Evolutionary conservation across 37 sponge, comb jelly and placozoan species (phyloP), one percentile per base, ranked within the genome.

Genomic region (Sycon ciliatum): DNA sequence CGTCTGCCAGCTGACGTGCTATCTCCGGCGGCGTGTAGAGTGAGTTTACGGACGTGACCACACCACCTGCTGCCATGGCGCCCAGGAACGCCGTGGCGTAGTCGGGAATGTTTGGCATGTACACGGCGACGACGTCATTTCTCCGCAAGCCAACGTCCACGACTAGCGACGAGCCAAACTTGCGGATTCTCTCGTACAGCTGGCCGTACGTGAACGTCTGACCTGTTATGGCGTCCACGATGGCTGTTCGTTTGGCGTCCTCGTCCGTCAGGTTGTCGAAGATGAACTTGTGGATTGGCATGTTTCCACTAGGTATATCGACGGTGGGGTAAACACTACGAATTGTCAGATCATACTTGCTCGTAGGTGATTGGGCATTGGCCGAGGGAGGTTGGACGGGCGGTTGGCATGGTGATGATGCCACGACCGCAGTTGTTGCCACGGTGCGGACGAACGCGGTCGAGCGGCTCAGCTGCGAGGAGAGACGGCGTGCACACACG

Each of bases 31-130:
- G 73, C 1, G 92, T 86, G 76, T 75, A 91, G 32, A 76, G 36
- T 0, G 84, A 82, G 56, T 91, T 91, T 57, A 78, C 74, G 11
- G 84, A 69, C n/a, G 77, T 80, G 57, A 86, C 80, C 18, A 60
- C 39, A 26, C 87, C 84, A 1, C 92, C 92, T 9, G 75, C 38
- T 22, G 87, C 87, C 16, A 86, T 53, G 18, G 77, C 61, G 0
- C 77, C 92, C 24, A 86, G 69, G 65, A 77, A 73, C 28, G 60
- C 30, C 1, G 68, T 56, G 3, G 67, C 54, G 61, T 74, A 83
- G 20, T 72, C 74, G 28, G 79, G 46, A 23, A 33, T 42, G 56
- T 87, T 87, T 6, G 88, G 85, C 36, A 67, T 24, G 11, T 57
- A 57, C 3, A 87, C 52, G 1, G 78, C 53, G 2, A 87, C 34